Base-by-base conservation (phyloP, 1,140 invertebrate genomes). In the Drosophila bocqueti region DNA sequence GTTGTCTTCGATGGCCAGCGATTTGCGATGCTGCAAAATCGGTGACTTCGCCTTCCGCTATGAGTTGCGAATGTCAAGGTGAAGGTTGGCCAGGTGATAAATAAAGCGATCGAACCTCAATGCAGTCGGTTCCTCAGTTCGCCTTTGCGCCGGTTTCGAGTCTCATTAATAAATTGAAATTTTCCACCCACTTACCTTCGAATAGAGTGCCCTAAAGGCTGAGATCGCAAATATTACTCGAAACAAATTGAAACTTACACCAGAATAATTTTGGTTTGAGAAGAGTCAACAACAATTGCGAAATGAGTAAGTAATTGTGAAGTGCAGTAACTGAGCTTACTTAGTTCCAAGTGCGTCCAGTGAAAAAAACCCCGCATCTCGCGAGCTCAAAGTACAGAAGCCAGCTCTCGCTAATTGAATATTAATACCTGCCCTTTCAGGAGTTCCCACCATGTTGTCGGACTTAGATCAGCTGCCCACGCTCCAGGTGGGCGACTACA, bases 401-500 rank as follows among this genome's bases (percentile, higher is more conserved):
- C 50, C 2, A 40, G 0, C 2, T 31, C 10, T 47, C n/a, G 68
- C 52, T 78, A 69, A 78, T 79, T 76, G 50, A 31, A 58, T 58
- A 40, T 46, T 68, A 76, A 84, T 76, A 34, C 34, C 16, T 55
- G 55, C 59, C 60, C 77, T 93, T 94, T 31, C 93, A 95, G 95
- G 94, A 93, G 93, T 94, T 76, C 94, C 93, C 54, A 95, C 94
- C 42, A 96, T 97, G 95, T 90, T 97, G 86, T 96, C 96, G 21
- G 94, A 95, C 36, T 92, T 96, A 59, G 94, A 94, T 6, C 93
- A 95, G 59, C 72, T 97, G 52, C 96, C 96, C 2, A 94, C 93
- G 0, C 86, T 97, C 13, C 94, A 96, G 86, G 82, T 97, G 15
- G 96, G 95, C 4, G 95, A 96, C 65, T 96, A 94, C 45, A 83